Evolutionary conservation across 1,140 invertebrate species (phyloP).

Genomic region (Drosophila dunni): DNA sequence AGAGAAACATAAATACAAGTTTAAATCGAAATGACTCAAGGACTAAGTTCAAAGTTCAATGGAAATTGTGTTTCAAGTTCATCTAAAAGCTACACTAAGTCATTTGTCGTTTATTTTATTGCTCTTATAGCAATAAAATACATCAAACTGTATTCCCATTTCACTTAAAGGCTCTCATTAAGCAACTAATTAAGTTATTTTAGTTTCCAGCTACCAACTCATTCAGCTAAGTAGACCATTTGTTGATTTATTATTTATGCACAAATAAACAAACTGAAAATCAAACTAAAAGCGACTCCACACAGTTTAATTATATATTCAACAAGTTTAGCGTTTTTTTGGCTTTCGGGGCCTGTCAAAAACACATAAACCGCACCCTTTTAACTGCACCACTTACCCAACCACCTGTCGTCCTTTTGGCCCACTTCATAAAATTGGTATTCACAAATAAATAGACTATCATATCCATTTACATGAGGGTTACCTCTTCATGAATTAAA

Average conservation of each 20-base stretch:
- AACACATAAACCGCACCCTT: slow-evolving; percentile 19
- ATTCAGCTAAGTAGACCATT: background rate
- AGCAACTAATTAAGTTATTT: background rate
- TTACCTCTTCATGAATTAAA: slow-evolving; percentile 43
- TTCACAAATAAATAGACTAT: slow-evolving; percentile 1
- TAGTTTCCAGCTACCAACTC: background rate
- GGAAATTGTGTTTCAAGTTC: background rate
- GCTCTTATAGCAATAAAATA: background rate
- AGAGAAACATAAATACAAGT: slow-evolving; percentile 13
- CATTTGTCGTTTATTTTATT: slow-evolving; percentile 1
- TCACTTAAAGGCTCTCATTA: slow-evolving; percentile 8
- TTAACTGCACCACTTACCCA: background rate
- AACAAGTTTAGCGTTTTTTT: slow-evolving; percentile 5
- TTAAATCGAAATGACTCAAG: background rate
- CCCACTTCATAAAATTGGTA: slow-evolving; percentile 21
- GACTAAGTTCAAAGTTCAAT: slow-evolving; percentile 6
- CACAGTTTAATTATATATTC: slow-evolving; percentile 9
- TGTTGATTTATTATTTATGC: slow-evolving; percentile 4
- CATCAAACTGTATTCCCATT: background rate
- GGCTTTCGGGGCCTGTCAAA: slow-evolving; percentile 1
- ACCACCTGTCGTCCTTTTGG: background rate
- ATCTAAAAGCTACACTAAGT: background rate
- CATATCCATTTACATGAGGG: slow-evolving; percentile 23
- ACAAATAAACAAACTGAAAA: background rate
- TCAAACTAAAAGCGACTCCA: background rate